Evolutionary conservation across 2,888 invertebrate genomes (phyloP), one percentile per base, ranked within the genome.

Genomic region (Platycheirus albimanus): DNA sequence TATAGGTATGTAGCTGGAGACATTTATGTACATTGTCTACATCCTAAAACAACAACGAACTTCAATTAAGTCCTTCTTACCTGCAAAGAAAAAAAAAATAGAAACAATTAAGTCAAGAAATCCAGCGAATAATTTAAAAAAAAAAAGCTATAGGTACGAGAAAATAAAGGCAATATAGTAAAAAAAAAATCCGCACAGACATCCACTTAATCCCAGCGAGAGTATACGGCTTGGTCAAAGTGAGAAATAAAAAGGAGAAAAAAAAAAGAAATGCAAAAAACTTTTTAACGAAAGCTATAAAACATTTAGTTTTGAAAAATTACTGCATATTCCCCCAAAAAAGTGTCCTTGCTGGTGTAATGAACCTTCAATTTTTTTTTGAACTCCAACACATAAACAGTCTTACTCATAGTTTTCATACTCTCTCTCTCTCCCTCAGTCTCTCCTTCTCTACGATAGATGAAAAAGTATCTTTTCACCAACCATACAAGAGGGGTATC

Each of bases 311-410:
- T 69, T 81, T 76, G 52, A 71, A 67, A 81, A 81, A 77, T 77
- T 77, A 63, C 77, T 81, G 72, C 77, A 83, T 83, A 69, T 74
- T 5, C 6, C 4, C 2, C 45, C 19, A 19, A 64, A 74, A 75
- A 67, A 70, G 61, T 83, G 74, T 81, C 75, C 80, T 81, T 85
- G 84, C 64, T 85, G 79, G 86, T 86, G 85, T 86, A 86, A 86
- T 86, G 86, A 87, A 86, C 86, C 85, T 86, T 85, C 80, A 85
- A 85, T 74, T 83, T 83, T 85, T 83, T 67, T 58, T 43, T 41
- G n/a, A n/a, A 43, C 43, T 28, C 7, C 30, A 33, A 56, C 33
- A 49, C 63, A 47, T 1, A 28, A 20, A 63, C 15, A 3, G 43
- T 13, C 47, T 64, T 49, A 64, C 36, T 45, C 64, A 49, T 38